Percentiles rank a stretch among this genome's conserved stretches.
phyloP scores from a whole-genome alignment of 2,888 invertebrate genomes.

The Hirtodrosophila histrioides region DNA sequence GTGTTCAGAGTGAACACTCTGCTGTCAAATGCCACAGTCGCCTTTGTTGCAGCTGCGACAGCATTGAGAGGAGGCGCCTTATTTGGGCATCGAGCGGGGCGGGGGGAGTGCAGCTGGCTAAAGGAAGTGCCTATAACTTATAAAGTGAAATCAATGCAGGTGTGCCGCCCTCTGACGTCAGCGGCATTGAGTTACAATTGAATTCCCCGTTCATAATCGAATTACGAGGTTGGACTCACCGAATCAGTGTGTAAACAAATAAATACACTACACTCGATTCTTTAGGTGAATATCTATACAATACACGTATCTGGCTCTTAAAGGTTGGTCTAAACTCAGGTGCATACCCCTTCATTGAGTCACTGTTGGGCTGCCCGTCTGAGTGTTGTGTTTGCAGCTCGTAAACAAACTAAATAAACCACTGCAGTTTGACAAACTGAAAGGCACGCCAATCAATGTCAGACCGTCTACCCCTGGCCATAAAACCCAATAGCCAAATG shows the following conservation, averaged over 20 bases:
- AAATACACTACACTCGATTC: too few species aligned
- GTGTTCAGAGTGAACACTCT: too few species aligned
- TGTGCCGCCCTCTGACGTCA: constrained; percentile 57
- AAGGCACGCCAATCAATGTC: constrained; percentile 44
- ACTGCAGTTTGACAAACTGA: constrained; percentile 24
- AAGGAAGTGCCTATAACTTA: constrained; percentile 51
- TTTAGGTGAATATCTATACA: too few species aligned
- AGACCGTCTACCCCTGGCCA: constrained; percentile 38
- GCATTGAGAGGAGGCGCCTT: constrained; percentile 44
- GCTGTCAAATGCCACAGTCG: background rate
- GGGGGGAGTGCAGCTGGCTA: constrained; percentile 15
- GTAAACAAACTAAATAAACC: constrained; percentile 37
- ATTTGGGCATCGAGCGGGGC: constrained; percentile 45
- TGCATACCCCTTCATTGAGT: constrained; percentile 9
- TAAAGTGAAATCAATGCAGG: constrained; percentile 66
- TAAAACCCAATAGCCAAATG: constrained; percentile 43
- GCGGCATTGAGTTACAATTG: background rate
- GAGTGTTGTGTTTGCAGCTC: constrained; percentile 20
- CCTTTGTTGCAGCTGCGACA: constrained; percentile 58
- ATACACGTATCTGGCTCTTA: too few species aligned
- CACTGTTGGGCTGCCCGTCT: background rate
- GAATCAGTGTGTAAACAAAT: too few species aligned
- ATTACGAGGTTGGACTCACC: too few species aligned
- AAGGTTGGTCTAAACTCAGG: too few species aligned
- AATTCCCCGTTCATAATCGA: background rate